phyloP scores from a whole-genome alignment of 2,888 invertebrate species.

The Scelioninae gen. 1 region DNA sequence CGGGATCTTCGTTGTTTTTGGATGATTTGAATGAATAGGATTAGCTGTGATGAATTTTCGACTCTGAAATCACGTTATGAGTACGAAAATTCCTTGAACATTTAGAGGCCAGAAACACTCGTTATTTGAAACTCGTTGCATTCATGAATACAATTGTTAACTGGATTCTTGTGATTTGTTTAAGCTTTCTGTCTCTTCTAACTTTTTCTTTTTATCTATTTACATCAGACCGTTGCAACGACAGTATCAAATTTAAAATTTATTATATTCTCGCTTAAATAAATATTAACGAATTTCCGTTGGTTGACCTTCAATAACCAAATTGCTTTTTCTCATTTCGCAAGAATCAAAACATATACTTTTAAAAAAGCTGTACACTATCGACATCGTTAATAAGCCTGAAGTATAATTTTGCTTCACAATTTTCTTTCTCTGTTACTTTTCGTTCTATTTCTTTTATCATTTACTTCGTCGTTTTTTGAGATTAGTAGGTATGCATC shows the following conservation, averaged over 20 bases:
- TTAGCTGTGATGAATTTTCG: neutral
- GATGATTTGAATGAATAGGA: conserved; percentile 11
- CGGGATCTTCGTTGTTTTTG: conserved; percentile 51
- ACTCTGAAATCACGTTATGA: neutral
- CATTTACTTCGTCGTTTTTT: neutral
- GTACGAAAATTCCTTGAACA: conserved; percentile 25
- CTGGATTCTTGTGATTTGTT: conserved; percentile 7
- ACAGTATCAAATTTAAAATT: conserved; percentile 48
- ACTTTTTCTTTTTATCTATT: conserved; percentile 35
- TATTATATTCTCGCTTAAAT: conserved; percentile 36
- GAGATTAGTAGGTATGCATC: conserved; percentile 6
- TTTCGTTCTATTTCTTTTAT: neutral
- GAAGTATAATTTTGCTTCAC: no score
- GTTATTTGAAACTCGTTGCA: conserved; percentile 51
- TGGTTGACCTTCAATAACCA: conserved; percentile 1
- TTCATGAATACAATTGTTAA: conserved; percentile 39
- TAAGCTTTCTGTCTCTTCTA: neutral
- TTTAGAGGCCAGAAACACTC: conserved; percentile 56
- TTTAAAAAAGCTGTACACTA: conserved; percentile 66
- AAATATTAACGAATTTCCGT: conserved; percentile 31
- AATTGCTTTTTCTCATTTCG: conserved; percentile 6
- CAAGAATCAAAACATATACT: conserved; percentile 31
- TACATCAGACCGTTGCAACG: conserved; percentile 53
- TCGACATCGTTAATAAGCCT: no score
- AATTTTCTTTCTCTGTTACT: no score